phyloP scores from a whole-genome alignment of 2,888 invertebrate genomes.

The Zootermopsis nevadensis region DNA sequence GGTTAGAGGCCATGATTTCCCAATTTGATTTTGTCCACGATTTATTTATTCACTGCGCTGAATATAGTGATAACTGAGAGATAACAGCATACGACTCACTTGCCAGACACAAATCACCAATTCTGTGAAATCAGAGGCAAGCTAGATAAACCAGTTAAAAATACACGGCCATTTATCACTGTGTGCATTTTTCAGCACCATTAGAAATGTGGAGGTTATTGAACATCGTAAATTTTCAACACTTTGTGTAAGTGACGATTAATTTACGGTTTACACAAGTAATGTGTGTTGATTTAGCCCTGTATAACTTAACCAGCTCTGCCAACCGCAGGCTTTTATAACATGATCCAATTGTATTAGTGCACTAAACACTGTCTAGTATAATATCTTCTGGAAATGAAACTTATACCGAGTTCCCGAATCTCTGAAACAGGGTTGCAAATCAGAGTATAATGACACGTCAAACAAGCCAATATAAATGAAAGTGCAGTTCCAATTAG shows the following conservation, averaged over 20 bases:
- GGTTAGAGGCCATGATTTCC: neutral
- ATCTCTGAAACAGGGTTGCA: neutral
- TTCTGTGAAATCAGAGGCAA: neutral
- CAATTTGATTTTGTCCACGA: conserved; percentile 5
- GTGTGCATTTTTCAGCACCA: neutral
- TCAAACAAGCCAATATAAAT: neutral
- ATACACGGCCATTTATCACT: neutral
- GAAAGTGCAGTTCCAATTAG: too few species aligned
- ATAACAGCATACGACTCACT: conserved; percentile 2
- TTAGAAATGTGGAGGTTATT: neutral
- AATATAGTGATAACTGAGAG: neutral
- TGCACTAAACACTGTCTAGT: neutral
- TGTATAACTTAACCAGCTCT: conserved; percentile 1
- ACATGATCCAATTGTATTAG: neutral
- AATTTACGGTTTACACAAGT: conserved; percentile 7
- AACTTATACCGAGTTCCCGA: neutral
- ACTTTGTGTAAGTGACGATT: neutral
- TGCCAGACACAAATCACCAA: neutral
- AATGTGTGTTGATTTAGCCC: conserved; percentile 4
- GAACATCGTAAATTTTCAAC: neutral
- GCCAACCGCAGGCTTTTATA: conserved; percentile 11
- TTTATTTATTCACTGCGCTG: conserved; percentile 1
- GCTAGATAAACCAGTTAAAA: conserved; percentile 3
- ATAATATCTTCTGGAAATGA: neutral
- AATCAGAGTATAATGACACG: neutral